Base-by-base conservation (phyloP, 1,140 invertebrate species). In the Caerostris extrusa region DNA sequence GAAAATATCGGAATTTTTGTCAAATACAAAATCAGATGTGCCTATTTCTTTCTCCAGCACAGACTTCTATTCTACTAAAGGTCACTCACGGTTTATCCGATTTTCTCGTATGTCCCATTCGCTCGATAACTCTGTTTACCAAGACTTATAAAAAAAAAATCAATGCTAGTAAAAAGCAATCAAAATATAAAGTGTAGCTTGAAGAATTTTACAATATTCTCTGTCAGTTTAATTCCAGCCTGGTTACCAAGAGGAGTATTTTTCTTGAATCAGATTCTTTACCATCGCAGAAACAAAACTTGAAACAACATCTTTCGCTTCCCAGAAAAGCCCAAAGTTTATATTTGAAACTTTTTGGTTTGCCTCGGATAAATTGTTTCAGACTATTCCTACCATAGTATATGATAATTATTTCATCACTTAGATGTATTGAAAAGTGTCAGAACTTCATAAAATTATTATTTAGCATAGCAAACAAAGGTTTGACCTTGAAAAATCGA, bases 371-470 rank as follows among this genome's bases (percentile, higher is more conserved):
- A 19, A 71, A 71, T 17, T 71, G 67, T 34, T 14, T 71, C 8
- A 71, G 19, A 71, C 17, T 77, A 90, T 90, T 90, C 64, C 64
- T 71, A 90, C 64, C 69, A 64, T 90, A 90, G 55, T 90, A 71
- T 64, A 90, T 3, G 67, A 90, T 90, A 57, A 77, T 90, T 34
- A 90, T 90, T 71, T 77, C 88, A 90, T 90, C 64, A 90, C 71
- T 71, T 90, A 90, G 34, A 77, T 12, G 55, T 90, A 7, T 50
- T 71, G 88, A 77, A 58, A 90, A 90, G 67, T 69, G 67, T 77
- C 88, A 64, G 7, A 71, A 19, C 53, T 90, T 90, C 50, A 90
- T 90, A 90, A 90, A 90, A 86, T n/a, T 86, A 86, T 90, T 77
- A 90, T n/a, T 90, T 3, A 90, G 53, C 17, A 56, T 90, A 55